Evolutionary conservation across 2,113 vertebrate species (phyloP), one percentile per base, ranked within the genome.

Genomic region (Phaetusa simplex): DNA sequence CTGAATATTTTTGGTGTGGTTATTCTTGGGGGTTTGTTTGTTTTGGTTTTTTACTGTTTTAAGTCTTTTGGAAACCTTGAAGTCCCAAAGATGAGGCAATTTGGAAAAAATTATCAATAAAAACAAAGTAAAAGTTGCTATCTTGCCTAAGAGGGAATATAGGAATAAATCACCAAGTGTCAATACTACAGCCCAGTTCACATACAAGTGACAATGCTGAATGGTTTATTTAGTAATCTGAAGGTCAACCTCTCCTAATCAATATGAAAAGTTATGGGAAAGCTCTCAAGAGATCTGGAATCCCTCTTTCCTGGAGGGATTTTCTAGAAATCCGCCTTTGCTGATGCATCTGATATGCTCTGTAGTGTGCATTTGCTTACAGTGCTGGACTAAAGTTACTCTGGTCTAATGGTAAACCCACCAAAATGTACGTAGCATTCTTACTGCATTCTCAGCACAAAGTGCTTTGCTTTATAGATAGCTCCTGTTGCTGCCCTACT

Each of bases 401-500:
- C 45, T 86, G 61, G 19, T 45, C 55, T 40, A 18, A 1, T 34
- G 65, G 36, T 18, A 85, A 34, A 32, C 72, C 18, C 50, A n/a
- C 0, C 2, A 24, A 24, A 32, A n/a, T 7, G 30, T n/a, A 8
- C 4, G 6, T 12, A 12, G 22, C 40, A 23, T 6, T 76, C 23
- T 8, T 74, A 2, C 0, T 6, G 27, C 18, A 8, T 52, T 79
- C 43, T 66, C 19, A 29, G 66, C 58, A 45, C 42, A 18, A 27
- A 43, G 9, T 50, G 55, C 34, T 95, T 62, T 82, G 83, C 70
- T 34, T 26, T 40, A 23, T 8, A 40, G 16, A n/a, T 30, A 62
- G 47, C 62, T 82, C 9, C n/a, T 3, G 3, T 43, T 77, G 38
- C 32, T 49, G 56, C 73, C 55, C 6, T 36, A 3, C 47, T 47